Percentiles rank a stretch among this genome's conserved stretches.
Evolutionary conservation across 2,113 vertebrate genomes (phyloP).

Genomic region (Oplegnathus fasciatus): DNA sequence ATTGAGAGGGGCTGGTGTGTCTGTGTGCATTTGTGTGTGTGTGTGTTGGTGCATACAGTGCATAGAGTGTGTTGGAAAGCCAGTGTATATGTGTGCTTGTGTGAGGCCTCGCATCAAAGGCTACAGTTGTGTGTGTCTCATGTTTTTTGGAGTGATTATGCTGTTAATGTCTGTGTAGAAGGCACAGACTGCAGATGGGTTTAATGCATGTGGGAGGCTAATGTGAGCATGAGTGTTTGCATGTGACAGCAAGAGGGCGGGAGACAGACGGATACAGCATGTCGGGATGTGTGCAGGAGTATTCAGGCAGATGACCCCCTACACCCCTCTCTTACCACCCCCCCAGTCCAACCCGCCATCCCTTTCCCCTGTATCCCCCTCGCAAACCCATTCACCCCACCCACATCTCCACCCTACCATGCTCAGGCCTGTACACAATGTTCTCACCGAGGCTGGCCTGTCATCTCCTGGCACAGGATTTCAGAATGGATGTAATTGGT

Average conservation of each 20-base stretch:
- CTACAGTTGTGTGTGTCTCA: conserved; percentile 46
- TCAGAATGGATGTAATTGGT: conserved; percentile 60
- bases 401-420: conserved; percentile 33
- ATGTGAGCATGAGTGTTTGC: conserved; percentile 58
- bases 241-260: conserved; percentile 40
- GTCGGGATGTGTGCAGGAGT: conserved; percentile 54
- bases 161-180: conserved; percentile 47
- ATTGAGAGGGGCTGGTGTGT: conserved; percentile 71
- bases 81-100: conserved; percentile 37
- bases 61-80: conserved; percentile 46
- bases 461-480: conserved; percentile 80
- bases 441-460: conserved; percentile 67
- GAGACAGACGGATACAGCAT: conserved; percentile 40
- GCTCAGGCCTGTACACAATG: conserved; percentile 50
- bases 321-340: neutral
- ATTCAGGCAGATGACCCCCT: conserved; percentile 63
- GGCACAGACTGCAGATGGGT: conserved; percentile 61
- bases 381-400: conserved; percentile 42
- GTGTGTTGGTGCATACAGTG: conserved; percentile 43
- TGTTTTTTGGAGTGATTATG: conserved; percentile 61
- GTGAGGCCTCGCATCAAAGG: conserved; percentile 44
- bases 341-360: conserved; percentile 5
- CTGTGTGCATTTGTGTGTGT: conserved; percentile 43
- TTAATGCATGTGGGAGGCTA: conserved; percentile 60
- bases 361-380: too few species aligned